These are phyloP conservation scores for Leuciscus waleckii DNA, from an alignment of 2,797 vertebrate species.

Conservation along the genomic window DNA sequence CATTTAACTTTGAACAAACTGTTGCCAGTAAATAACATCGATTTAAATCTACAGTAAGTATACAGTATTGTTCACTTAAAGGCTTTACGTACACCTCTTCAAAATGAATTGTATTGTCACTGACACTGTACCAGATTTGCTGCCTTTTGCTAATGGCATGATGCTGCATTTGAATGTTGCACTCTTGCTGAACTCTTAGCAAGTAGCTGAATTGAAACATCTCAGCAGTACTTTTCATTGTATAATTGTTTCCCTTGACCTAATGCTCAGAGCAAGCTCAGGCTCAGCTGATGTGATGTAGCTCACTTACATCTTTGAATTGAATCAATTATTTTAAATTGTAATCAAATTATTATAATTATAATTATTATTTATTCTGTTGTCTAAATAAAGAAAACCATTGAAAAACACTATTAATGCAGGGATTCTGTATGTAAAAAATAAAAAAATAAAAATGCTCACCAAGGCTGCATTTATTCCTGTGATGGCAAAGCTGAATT, in stretches of 20 bases:
- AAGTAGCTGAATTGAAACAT: conserved; percentile 7
- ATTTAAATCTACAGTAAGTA: too few species aligned
- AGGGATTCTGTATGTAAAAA: not conserved
- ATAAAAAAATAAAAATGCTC: not conserved
- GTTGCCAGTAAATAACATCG: too few species aligned
- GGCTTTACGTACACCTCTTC: not conserved
- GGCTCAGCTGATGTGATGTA: not conserved
- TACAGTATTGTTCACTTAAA: not conserved
- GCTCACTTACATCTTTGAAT: not conserved
- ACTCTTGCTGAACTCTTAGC: conserved; percentile 8
- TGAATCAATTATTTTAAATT: not conserved
- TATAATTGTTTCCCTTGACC: conserved; percentile 3
- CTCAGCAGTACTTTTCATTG: not conserved
- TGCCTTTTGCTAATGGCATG: not conserved
- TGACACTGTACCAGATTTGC: not conserved
- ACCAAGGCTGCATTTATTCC: not conserved
- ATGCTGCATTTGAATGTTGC: not conserved
- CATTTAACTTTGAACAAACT: too few species aligned
- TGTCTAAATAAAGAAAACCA: not conserved
- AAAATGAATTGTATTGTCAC: not conserved
- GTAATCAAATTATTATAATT: not conserved
- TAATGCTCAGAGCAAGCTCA: conserved; percentile 2
- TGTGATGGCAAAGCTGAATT: conserved; percentile 4
- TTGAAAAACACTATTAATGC: not conserved
- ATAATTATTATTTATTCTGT: not conserved